A percentile compares a stretch with the other conserved stretches of the same genome.
phyloP scores from a whole-genome alignment of 2,113 vertebrate genomes.

The Myrmecobius fasciatus region DNA sequence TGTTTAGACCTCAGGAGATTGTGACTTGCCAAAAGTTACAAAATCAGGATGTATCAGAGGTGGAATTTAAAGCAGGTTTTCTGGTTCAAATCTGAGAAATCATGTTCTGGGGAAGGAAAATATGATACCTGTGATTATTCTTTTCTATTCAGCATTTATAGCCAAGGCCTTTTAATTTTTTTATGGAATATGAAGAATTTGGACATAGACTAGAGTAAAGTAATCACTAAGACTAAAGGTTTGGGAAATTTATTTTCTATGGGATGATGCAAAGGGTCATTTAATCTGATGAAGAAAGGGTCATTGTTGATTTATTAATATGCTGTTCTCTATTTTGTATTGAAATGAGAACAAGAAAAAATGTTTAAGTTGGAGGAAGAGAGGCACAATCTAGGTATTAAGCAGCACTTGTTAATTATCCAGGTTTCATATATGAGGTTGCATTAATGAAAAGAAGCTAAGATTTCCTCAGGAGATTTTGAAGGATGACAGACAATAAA shows the following conservation, averaged over 20 bases:
- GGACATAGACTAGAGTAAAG: background rate
- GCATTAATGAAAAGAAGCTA: background rate
- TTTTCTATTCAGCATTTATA: background rate
- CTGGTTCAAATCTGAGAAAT: background rate
- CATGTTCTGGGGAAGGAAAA: background rate
- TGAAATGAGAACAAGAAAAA: background rate
- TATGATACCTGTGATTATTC: background rate
- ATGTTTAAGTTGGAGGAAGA: background rate
- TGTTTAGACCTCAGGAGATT: background rate
- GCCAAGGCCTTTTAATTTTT: background rate
- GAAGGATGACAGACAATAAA: background rate
- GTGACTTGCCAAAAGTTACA: background rate
- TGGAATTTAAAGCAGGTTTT: background rate
- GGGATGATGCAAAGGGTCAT: background rate
- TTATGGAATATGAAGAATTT: background rate
- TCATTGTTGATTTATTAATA: background rate
- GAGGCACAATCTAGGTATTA: background rate
- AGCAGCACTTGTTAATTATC: too few species aligned
- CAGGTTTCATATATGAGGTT: background rate
- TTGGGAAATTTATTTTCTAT: background rate
- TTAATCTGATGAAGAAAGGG: constrained; percentile 4
- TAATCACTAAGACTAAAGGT: background rate
- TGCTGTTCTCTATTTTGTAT: background rate
- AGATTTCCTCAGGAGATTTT: constrained; percentile 29
- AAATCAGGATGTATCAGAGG: background rate